Evolutionary conservation across 1,140 invertebrate genomes (phyloP), one percentile per base, ranked within the genome.

Genomic region (Cydia fagiglandana): DNA sequence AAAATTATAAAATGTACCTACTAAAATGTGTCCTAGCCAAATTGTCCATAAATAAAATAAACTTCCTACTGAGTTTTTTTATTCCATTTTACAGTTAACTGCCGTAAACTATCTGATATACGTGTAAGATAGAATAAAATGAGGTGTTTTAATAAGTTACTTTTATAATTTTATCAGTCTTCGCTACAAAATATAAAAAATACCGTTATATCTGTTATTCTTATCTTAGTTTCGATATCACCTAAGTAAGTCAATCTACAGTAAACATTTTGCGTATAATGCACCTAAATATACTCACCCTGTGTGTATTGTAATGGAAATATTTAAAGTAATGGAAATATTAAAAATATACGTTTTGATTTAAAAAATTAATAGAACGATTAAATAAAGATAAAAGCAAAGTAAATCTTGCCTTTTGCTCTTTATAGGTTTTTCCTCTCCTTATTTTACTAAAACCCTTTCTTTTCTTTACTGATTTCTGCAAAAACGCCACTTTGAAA

Each of bases 11-110:
- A 70, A 17, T 34, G 34, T 41, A 70, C 34, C 9, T n/a, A 34
- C 28, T 45, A 70, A 70, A 70, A 41, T 70, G 9, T 68, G 66
- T 70, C n/a, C 34, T 70, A 70, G 66, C 34, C 34, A 70, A 70
- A 61, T 20, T 70, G 66, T 70, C 66, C 66, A 70, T 70, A 45
- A 70, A 70, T 70, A 70, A 70, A 70, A 70, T 70, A 70, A 41
- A 70, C 66, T 70, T 70, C 66, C 38, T 70, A 70, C 30, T 38
- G 17, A 45, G 4, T 38, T 70, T 70, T 34, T 70, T 41, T 45
- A 53, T 53, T 53, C 50, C 15, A 53, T n/a, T 17, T 15, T 1
- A 15, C 2, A 50, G 15, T 50, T 2, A 50, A 50, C 13, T 41
- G 38, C 47, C 3, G 47, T 50, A 50, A 41, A 41, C 38, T 41